Evolutionary conservation across 2,888 invertebrate genomes (phyloP).

Genomic region (Podabrus alpinus): DNA sequence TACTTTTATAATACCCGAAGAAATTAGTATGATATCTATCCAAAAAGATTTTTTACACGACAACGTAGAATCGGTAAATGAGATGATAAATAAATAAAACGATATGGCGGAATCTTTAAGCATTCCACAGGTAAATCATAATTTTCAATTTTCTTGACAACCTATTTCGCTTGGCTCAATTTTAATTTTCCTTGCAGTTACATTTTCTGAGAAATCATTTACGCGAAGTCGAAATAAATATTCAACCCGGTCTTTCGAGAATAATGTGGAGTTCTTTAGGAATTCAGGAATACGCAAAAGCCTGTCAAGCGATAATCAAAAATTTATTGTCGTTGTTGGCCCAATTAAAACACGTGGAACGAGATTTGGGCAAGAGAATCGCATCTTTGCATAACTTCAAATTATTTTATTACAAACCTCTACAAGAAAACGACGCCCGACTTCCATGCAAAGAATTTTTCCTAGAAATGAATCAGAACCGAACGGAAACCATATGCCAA

Average conservation of each 20-base stretch:
- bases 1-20: constrained; percentile 62
- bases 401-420: constrained; percentile 57
- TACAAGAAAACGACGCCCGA: constrained; percentile 37
- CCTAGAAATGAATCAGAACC: constrained; percentile 67
- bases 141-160: no score
- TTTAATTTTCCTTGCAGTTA: constrained; percentile 53
- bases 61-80: constrained; percentile 66
- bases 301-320: constrained; percentile 62
- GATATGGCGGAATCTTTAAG: constrained; percentile 66
- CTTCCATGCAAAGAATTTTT: constrained; percentile 67
- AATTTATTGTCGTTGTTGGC: constrained; percentile 68
- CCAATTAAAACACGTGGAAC: constrained; percentile 71
- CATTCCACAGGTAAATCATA: constrained; percentile 65
- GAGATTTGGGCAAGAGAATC: constrained; percentile 64
- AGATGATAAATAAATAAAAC: constrained; percentile 69
- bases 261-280: constrained; percentile 87
- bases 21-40: constrained; percentile 62
- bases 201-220: constrained; percentile 71
- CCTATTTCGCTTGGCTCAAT: no score
- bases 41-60: constrained; percentile 67
- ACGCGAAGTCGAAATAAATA: constrained; percentile 71
- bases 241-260: constrained; percentile 80
- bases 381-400: constrained; percentile 62
- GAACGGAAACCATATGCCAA: constrained; percentile 69
- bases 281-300: constrained; percentile 72